Evolutionary conservation across 2,113 vertebrate genomes (phyloP).

Genomic region (Tringa solitaria): DNA sequence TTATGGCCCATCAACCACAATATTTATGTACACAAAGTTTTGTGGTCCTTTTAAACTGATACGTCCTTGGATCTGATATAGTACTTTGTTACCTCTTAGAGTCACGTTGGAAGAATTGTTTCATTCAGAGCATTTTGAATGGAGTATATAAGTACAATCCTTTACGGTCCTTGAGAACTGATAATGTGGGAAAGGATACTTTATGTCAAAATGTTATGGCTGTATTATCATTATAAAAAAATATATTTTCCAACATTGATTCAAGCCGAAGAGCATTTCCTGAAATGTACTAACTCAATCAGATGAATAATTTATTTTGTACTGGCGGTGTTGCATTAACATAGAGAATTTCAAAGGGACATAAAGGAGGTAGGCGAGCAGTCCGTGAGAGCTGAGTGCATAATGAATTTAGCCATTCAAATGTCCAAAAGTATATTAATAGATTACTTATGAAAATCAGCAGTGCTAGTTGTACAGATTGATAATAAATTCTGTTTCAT

Average conservation of each 20-base stretch:
- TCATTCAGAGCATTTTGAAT: neutral
- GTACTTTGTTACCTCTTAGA: neutral
- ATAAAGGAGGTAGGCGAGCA: neutral
- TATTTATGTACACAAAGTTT: neutral
- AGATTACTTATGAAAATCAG: constrained; percentile 9
- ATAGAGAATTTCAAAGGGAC: neutral
- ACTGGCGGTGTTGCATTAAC: neutral
- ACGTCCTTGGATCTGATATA: neutral
- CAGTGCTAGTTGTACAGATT: neutral
- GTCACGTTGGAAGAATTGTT: neutral
- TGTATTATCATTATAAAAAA: neutral
- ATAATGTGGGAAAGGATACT: neutral
- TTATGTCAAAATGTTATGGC: neutral
- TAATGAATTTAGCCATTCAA: constrained; percentile 5
- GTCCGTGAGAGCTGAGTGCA: neutral
- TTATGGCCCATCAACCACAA: neutral
- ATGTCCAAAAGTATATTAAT: neutral
- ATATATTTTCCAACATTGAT: neutral
- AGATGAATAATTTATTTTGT: constrained; percentile 35
- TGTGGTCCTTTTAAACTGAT: neutral
- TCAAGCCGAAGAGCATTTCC: neutral
- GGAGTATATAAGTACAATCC: neutral
- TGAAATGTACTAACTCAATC: neutral
- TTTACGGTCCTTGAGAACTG: neutral
- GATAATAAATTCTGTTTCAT: constrained; percentile 40